Evolutionary conservation across 2,797 vertebrate genomes (phyloP).

Genomic region (Okamejei kenojei): DNA sequence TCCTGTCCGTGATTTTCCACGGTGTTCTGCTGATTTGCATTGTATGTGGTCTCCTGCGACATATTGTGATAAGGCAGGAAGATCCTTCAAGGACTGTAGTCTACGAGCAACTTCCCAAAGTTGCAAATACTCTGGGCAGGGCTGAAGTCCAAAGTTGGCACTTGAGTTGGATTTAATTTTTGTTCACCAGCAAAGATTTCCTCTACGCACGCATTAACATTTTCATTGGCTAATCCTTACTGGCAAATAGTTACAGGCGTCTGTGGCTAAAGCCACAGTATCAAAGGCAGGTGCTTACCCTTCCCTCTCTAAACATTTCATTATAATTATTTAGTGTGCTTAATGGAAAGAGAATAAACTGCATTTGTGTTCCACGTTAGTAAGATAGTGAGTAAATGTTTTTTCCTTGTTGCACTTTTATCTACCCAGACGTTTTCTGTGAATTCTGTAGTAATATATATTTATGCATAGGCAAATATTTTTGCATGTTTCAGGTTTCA

Average conservation of each 20-base stretch:
- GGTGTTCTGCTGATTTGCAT: background rate
- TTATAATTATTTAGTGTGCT: background rate
- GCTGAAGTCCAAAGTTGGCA: background rate
- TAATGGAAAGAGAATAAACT: background rate
- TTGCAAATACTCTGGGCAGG: background rate
- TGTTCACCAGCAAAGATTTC: background rate
- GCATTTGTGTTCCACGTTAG: background rate
- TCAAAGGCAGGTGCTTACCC: background rate
- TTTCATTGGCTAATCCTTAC: background rate
- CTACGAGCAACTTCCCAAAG: background rate
- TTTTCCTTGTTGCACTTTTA: background rate
- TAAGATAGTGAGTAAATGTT: background rate
- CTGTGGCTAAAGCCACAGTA: background rate
- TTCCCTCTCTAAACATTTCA: background rate
- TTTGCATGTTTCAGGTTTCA: background rate
- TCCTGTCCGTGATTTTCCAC: background rate
- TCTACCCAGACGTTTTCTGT: background rate
- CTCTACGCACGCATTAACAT: background rate
- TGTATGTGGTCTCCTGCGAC: background rate
- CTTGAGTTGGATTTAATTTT: background rate
- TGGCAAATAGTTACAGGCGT: background rate
- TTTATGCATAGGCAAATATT: background rate
- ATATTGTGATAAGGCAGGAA: background rate
- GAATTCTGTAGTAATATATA: background rate
- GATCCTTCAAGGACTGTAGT: background rate